Conservation (phyloP, 1,140 invertebrate genomes). For the Lamellibrachia luymesi region DNA sequence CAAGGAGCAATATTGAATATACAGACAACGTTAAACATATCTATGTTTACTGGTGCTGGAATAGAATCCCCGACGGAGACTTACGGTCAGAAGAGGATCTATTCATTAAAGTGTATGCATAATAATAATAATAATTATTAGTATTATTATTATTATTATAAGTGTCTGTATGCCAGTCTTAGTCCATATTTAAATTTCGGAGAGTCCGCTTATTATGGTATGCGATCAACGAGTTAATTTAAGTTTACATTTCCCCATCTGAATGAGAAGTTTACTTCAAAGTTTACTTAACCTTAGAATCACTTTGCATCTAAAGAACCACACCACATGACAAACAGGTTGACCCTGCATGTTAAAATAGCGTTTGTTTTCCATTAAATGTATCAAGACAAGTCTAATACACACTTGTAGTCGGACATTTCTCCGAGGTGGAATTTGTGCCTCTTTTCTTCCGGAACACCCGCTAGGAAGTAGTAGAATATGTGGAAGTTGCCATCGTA, state of each 20-base stretch:
- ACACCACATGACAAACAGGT: neutral
- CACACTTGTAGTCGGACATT: conserved; percentile 45
- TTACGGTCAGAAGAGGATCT: too few relatives aligned
- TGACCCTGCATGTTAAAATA: neutral
- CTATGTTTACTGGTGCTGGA: too few relatives aligned
- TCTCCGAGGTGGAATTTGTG: conserved; percentile 36
- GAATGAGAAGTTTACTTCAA: neutral
- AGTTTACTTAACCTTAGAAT: neutral
- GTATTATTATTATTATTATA: too few relatives aligned
- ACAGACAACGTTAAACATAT: too few relatives aligned
- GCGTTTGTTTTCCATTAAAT: neutral
- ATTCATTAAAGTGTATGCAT: too few relatives aligned
- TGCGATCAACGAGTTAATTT: too few relatives aligned
- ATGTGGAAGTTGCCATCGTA: conserved; percentile 62
- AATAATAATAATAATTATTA: too few relatives aligned
- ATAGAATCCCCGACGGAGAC: too few relatives aligned
- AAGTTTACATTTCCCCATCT: neutral
- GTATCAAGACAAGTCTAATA: neutral
- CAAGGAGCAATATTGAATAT: too few relatives aligned
- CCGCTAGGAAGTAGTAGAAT: conserved; percentile 55
- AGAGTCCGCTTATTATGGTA: too few relatives aligned
- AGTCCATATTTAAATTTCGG: too few relatives aligned
- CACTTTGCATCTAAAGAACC: neutral
- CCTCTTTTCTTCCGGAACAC: conserved; percentile 35
- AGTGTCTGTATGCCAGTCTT: too few relatives aligned